A percentile compares a stretch with the other conserved stretches of the same genome.
phyloP scores from a whole-genome alignment of 2,888 invertebrate species.

The Patella caerulea region DNA sequence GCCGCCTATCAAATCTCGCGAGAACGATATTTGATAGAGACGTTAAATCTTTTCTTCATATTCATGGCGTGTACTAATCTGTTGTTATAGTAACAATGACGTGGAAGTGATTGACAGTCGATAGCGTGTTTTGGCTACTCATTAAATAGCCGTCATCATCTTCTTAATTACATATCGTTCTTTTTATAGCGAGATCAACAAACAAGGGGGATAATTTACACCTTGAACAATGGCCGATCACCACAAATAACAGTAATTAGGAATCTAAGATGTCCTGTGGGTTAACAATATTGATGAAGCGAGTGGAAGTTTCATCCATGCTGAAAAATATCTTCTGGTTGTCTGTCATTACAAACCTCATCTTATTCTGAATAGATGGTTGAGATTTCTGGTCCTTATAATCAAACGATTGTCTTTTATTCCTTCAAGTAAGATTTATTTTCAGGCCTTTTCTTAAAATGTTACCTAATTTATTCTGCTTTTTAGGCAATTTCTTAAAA shows the following conservation, averaged over 20 bases:
- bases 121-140: background rate
- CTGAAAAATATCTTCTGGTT: background rate
- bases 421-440: too few species aligned
- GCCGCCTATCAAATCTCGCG: conserved; percentile 4
- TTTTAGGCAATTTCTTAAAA: too few species aligned
- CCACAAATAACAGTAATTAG: conserved; percentile 4
- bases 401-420: too few species aligned
- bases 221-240: background rate
- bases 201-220: background rate
- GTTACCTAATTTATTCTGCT: too few species aligned
- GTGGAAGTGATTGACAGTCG: background rate
- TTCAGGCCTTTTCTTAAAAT: too few species aligned
- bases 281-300: background rate
- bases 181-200: background rate
- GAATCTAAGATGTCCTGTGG: conserved; percentile 6
- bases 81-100: background rate
- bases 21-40: conserved; percentile 3
- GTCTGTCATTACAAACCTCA: background rate
- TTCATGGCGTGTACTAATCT: background rate
- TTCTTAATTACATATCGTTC: conserved; percentile 7
- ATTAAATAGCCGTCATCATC: conserved; percentile 5
- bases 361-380: too few species aligned
- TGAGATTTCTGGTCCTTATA: too few species aligned
- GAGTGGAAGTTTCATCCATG: background rate
- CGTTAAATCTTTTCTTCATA: background rate